Evolutionary conservation across 2,797 vertebrate species (phyloP).

Genomic region (Euphonia xanthogaster): DNA sequence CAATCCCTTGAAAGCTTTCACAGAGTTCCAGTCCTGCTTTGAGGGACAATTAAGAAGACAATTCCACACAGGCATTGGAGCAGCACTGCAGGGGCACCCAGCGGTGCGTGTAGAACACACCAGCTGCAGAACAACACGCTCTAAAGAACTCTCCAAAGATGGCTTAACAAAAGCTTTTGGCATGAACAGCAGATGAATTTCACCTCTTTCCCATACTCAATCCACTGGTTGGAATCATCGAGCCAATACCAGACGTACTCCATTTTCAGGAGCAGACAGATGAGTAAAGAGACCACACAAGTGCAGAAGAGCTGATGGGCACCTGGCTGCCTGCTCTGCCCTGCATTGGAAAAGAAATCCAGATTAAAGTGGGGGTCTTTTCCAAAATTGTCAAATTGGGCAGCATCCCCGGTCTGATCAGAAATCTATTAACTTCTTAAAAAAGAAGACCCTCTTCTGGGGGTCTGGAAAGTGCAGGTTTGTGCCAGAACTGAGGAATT

Average conservation of each 20-base stretch:
- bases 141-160: not conserved
- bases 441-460: not conserved
- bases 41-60: not conserved
- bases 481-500: not conserved
- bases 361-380: not conserved
- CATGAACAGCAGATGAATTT: not conserved
- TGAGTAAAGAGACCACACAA: not conserved
- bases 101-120: fast-evolving
- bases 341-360: not conserved
- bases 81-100: not conserved
- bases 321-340: not conserved
- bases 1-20: not conserved
- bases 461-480: not conserved
- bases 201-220: conserved; percentile 66
- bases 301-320: not conserved
- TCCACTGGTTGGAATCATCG: conserved; percentile 1
- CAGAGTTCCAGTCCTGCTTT: not conserved
- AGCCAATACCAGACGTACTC: conserved; percentile 55
- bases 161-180: not conserved
- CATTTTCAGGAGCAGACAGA: not conserved
- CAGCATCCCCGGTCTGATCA: not conserved
- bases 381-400: not conserved
- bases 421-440: not conserved
- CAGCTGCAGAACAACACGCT: not conserved
- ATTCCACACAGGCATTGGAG: not conserved